Base-by-base conservation (phyloP, 2,888 invertebrate species). In the Ferdinandea cuprea region DNA sequence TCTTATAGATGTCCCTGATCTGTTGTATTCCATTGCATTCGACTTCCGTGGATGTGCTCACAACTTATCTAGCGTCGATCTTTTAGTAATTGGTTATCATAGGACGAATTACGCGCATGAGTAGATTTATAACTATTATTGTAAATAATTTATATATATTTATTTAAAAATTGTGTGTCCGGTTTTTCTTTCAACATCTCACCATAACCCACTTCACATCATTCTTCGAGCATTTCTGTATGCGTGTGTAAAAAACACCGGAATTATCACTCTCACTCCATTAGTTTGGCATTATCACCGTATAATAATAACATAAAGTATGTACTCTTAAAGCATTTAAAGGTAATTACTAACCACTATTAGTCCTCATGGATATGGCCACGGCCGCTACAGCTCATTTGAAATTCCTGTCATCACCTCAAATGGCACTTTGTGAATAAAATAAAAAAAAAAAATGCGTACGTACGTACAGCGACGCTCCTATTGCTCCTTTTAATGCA, bases 371-470 rank as follows among this genome's bases (percentile, higher is more conserved):
- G 5, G 11, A 21, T 15, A 50, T 35, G 42, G 50, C 32, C 58
- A 65, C 13, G 17, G 37, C 15, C 28, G 50, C 28, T 9, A 21
- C 42, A 35, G 59, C 46, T 76, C 68, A 76, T 76, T 59, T 59
- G 52, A 25, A 76, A 76, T 76, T 76, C 76, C 59, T 68, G 68
- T 76, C 76, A 68, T 76, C 76, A 68, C 68, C 68, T 66, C 68
- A 48, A 61, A 46, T 61, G 59, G 61, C 52, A 68, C 68, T 68
- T 68, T 68, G 59, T 59, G 52, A 52, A 40, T 52, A 68, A 68
- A 59, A 44, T 30, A 68, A 59, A 50, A 46, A 28, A 48, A 37
- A 44, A 32, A 19, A 37, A n/a, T n/a, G n/a, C n/a, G n/a, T n/a
- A n/a, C n/a, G 2, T 48, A 42, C 46, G 32, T 52, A 44, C 68